Evolutionary conservation across 2,113 vertebrate species (phyloP).

Genomic region (Brevimyrus niger): DNA sequence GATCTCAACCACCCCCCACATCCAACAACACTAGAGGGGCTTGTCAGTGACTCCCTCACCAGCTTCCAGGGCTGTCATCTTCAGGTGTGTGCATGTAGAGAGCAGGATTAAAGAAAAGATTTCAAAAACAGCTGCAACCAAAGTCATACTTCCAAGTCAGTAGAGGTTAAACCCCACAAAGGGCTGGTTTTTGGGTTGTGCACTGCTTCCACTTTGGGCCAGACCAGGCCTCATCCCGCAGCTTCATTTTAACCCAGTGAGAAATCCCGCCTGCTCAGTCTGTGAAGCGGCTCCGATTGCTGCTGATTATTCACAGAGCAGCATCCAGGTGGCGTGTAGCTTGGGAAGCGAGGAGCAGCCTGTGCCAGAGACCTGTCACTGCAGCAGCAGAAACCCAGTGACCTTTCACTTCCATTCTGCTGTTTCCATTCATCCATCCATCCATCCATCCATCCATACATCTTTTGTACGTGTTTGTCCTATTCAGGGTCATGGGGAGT

Average conservation of each 20-base stretch:
- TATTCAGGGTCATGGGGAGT: too few species aligned
- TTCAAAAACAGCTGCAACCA: background rate
- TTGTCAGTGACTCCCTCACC: background rate
- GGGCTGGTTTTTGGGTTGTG: background rate
- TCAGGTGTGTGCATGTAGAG: background rate
- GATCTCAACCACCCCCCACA: background rate
- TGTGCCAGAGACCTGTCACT: background rate
- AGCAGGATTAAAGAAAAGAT: background rate
- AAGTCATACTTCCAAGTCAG: background rate
- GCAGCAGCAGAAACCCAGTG: background rate
- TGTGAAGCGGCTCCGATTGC: background rate
- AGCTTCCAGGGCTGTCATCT: background rate
- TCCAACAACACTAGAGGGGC: background rate
- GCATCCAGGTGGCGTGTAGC: background rate
- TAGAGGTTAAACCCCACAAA: background rate
- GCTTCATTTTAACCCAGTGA: background rate
- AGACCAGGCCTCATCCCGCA: background rate
- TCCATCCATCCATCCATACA: background rate
- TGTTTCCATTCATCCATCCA: background rate
- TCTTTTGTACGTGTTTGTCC: too few species aligned
- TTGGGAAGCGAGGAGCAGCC: background rate
- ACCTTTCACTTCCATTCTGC: background rate
- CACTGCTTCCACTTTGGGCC: background rate
- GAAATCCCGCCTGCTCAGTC: background rate
- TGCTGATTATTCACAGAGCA: background rate